Conservation (phyloP, 2,113 vertebrate genomes). For the Vanacampus margaritifer region DNA sequence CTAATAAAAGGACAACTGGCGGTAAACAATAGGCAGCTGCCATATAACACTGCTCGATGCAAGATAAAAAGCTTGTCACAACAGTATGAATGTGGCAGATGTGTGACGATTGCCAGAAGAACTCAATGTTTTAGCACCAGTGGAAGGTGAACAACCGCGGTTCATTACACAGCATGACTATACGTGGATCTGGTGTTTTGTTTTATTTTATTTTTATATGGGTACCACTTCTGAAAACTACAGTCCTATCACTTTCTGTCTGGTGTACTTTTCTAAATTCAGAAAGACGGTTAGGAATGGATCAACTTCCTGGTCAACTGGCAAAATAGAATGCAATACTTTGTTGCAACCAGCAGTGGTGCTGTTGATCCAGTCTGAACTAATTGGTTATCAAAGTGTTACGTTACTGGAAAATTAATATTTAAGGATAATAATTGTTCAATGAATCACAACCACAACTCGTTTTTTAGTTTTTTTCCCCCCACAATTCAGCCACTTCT, state of each 20-base stretch:
- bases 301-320: too few species aligned
- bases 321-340: too few species aligned
- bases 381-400: too few species aligned
- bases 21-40: slow-evolving; percentile 9
- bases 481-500: too few species aligned
- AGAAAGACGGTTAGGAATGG: too few species aligned
- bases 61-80: neutral
- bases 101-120: slow-evolving; percentile 27
- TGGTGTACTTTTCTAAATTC: neutral
- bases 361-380: too few species aligned
- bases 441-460: too few species aligned
- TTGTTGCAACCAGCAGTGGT: too few species aligned
- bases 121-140: neutral
- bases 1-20: slow-evolving; percentile 18
- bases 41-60: neutral
- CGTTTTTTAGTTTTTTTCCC: too few species aligned
- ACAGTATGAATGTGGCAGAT: slow-evolving; percentile 25
- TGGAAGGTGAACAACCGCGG: neutral
- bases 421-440: too few species aligned
- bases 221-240: neutral
- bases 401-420: too few species aligned
- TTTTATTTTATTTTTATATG: neutral
- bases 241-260: neutral
- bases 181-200: neutral
- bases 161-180: neutral